Evolutionary conservation across 1,140 invertebrate genomes (phyloP).

Genomic region (Tribolium madens): DNA sequence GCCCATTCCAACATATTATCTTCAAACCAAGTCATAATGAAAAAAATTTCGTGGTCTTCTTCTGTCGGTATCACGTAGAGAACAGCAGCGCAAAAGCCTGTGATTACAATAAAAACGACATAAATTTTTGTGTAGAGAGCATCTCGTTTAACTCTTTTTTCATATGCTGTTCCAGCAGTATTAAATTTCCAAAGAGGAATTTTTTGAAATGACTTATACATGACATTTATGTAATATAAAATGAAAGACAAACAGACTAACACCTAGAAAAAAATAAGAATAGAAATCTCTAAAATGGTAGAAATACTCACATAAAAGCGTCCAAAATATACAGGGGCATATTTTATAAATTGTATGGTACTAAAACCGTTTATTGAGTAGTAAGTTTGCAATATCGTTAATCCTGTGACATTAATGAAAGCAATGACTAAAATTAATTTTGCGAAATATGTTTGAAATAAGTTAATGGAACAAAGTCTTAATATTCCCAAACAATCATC

Average conservation of each 20-base stretch:
- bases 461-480: too few species aligned
- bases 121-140: neutral
- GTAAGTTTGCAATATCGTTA: too few species aligned
- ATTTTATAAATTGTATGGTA: neutral
- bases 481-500: too few species aligned
- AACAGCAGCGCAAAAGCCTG: neutral
- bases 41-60: neutral
- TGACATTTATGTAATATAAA: neutral
- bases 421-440: too few species aligned
- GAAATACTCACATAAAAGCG: neutral
- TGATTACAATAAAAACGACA: neutral
- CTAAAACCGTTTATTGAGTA: too few species aligned
- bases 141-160: neutral
- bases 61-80: neutral
- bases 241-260: neutral
- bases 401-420: too few species aligned
- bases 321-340: conserved; percentile 2
- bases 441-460: too few species aligned
- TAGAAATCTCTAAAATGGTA: neutral
- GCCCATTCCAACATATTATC: neutral
- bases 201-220: neutral
- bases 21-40: neutral
- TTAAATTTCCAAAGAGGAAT: neutral
- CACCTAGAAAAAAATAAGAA: neutral
- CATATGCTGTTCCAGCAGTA: neutral